These are phyloP conservation scores for Thecocarcelia acutangulata DNA, from an alignment of 2,888 invertebrate genomes.

Conservation along the genomic window DNA sequence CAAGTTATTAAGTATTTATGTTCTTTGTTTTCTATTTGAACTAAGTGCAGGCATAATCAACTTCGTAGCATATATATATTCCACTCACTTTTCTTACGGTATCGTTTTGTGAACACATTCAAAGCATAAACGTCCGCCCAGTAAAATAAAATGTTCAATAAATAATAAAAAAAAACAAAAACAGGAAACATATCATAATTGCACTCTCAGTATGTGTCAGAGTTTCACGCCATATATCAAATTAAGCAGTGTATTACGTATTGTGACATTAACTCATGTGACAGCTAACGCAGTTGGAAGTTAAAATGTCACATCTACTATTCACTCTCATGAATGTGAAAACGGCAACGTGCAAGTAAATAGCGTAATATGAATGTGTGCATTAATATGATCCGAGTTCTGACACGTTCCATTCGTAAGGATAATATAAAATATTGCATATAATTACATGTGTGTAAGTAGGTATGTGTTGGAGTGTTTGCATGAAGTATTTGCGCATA, in stretches of 20 bases:
- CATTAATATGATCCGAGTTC: slow-evolving; percentile 43
- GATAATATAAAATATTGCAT: not conserved
- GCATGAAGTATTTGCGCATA: slow-evolving; percentile 26
- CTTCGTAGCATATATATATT: too few relatives aligned
- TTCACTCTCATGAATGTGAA: slow-evolving; percentile 31
- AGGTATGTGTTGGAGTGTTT: not conserved
- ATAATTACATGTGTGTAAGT: not conserved
- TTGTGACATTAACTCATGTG: slow-evolving; percentile 79
- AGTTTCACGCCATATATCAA: slow-evolving; percentile 74
- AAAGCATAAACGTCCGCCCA: not conserved
- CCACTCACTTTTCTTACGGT: too few relatives aligned
- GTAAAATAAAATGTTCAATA: not conserved
- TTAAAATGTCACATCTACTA: slow-evolving; percentile 65
- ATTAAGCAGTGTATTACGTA: slow-evolving; percentile 72
- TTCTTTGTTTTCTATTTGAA: not conserved
- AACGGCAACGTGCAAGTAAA: slow-evolving; percentile 36
- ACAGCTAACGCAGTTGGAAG: slow-evolving; percentile 75
- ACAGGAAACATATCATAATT: slow-evolving; percentile 51
- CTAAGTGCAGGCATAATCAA: not conserved
- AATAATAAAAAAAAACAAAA: not conserved
- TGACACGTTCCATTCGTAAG: not conserved
- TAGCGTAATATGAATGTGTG: slow-evolving; percentile 13
- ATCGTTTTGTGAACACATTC: slow-evolving; percentile 5
- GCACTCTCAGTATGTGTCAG: slow-evolving; percentile 69
- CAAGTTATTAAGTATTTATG: not conserved